These are phyloP conservation scores for Syndactyla subalaris DNA, from an alignment of 2,797 vertebrate species.

Conservation along the genomic window DNA sequence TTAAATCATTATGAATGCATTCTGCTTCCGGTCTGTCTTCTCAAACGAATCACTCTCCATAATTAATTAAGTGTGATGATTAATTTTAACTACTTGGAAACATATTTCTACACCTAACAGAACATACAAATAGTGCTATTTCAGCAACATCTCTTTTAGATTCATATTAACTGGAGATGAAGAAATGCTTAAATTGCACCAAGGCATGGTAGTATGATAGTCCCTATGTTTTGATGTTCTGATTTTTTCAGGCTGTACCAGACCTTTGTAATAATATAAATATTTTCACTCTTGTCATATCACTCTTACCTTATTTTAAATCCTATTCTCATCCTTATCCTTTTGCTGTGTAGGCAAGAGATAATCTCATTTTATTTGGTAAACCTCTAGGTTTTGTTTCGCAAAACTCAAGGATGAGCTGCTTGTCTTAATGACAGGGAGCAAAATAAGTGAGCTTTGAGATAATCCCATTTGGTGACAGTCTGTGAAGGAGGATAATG, in stretches of 20 bases:
- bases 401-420: background rate
- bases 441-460: conserved; percentile 13
- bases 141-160: background rate
- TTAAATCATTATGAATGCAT: background rate
- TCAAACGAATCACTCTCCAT: background rate
- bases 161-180: background rate
- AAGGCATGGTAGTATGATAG: background rate
- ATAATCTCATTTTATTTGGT: conserved; percentile 48
- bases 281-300: conserved; percentile 11
- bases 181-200: background rate
- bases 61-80: background rate
- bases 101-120: background rate
- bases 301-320: conserved; percentile 20
- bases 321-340: background rate
- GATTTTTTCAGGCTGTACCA: background rate
- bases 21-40: background rate
- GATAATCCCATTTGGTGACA: conserved; percentile 34
- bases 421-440: background rate
- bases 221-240: background rate
- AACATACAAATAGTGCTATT: background rate
- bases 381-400: conserved; percentile 30
- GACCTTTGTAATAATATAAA: background rate
- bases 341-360: background rate
- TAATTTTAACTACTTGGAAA: background rate
- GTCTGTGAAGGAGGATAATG: background rate